Evolutionary conservation across 2,888 invertebrate species (phyloP).

Genomic region (Trichopria drosophilae): DNA sequence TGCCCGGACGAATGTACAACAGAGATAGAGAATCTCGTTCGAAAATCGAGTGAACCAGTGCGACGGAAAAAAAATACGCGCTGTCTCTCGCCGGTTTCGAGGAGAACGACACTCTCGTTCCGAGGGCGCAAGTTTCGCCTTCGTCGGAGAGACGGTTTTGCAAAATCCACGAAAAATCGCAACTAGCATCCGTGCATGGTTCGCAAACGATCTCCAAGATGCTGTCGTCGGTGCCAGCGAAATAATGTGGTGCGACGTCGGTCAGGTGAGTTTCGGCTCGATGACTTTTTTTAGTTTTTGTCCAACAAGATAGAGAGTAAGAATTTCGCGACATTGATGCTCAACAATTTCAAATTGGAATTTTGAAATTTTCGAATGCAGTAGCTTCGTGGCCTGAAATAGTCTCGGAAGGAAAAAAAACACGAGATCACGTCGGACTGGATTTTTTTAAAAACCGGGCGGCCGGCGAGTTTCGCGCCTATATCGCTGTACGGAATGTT

Average conservation of each 20-base stretch:
- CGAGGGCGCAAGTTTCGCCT: neutral
- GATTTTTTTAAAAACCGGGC: neutral
- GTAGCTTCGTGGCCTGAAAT: slow-evolving; percentile 19
- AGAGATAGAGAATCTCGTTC: too few relatives aligned
- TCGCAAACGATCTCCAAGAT: slow-evolving; percentile 52
- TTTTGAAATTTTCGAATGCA: slow-evolving; percentile 13
- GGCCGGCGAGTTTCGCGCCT: neutral
- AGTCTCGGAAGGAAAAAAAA: slow-evolving; percentile 3
- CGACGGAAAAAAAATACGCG: too few relatives aligned
- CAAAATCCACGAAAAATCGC: neutral
- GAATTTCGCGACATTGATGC: too few relatives aligned
- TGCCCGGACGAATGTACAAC: too few relatives aligned
- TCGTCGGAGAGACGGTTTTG: neutral
- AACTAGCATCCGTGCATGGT: slow-evolving; percentile 45
- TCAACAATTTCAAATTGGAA: too few relatives aligned
- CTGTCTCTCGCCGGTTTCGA: too few relatives aligned
- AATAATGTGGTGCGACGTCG: slow-evolving; percentile 59
- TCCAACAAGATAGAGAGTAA: too few relatives aligned
- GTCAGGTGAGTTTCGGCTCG: slow-evolving; percentile 53
- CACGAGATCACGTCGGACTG: too few relatives aligned
- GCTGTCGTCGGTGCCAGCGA: slow-evolving; percentile 57
- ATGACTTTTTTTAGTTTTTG: too few relatives aligned
- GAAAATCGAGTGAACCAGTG: too few relatives aligned
- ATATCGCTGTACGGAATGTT: slow-evolving; percentile 43
- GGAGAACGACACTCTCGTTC: slow-evolving; percentile 8